Percentiles rank a stretch among this genome's conserved stretches.
Evolutionary conservation across 2,797 vertebrate species (phyloP).

Genomic region (Hemibagrus guttatus): DNA sequence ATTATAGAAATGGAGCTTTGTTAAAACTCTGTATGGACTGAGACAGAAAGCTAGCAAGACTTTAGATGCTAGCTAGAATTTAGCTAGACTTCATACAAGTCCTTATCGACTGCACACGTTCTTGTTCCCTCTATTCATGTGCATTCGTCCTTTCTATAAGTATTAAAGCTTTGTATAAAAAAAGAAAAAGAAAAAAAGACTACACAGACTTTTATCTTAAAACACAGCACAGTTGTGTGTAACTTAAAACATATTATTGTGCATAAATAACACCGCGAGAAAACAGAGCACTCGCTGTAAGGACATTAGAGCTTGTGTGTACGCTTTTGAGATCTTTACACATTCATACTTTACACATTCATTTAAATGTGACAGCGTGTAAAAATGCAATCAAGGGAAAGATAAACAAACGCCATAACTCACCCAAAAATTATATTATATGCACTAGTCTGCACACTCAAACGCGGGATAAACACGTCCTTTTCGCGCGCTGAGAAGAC

Average conservation of each 20-base stretch:
- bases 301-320: not conserved
- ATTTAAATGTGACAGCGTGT: too few species aligned
- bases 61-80: too few species aligned
- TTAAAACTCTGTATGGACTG: not conserved
- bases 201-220: not conserved
- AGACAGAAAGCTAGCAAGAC: not conserved
- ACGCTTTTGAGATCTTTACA: not conserved
- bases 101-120: not conserved
- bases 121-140: not conserved
- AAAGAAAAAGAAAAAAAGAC: not conserved
- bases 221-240: not conserved
- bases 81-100: too few species aligned
- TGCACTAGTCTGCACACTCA: not conserved
- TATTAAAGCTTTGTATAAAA: not conserved
- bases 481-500: conserved; percentile 71
- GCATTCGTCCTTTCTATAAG: not conserved
- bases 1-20: not conserved
- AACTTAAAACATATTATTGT: not conserved
- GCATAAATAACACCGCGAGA: not conserved
- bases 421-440: not conserved
- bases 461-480: conserved; percentile 39
- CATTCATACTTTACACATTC: too few species aligned
- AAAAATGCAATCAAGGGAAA: not conserved
- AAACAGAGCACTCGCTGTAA: not conserved
- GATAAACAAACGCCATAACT: not conserved